Conservation (phyloP, 2,797 vertebrate genomes). For the Phyllotis vaccarum region DNA sequence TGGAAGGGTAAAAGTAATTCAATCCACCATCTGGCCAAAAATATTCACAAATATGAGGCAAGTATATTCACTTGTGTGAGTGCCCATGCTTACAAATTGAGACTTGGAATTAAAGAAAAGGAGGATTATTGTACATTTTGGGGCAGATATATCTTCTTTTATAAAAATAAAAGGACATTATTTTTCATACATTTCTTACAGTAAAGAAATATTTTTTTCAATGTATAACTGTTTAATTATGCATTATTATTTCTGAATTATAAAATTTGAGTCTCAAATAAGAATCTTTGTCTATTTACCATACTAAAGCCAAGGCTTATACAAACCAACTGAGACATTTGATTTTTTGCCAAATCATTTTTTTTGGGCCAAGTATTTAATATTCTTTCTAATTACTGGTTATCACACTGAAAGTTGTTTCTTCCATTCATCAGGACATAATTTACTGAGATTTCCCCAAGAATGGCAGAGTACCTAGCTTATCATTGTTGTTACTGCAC, state of each 20-base stretch:
- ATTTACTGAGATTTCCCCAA: neutral
- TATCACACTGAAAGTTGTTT: neutral
- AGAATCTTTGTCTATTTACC: conserved; percentile 16
- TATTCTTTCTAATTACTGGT: conserved; percentile 27
- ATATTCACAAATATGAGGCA: neutral
- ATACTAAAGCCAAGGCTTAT: neutral
- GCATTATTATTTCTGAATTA: conserved; percentile 8
- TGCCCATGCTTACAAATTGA: neutral
- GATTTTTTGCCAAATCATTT: conserved; percentile 35
- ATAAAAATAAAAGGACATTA: neutral
- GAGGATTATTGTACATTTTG: neutral
- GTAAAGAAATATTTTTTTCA: neutral
- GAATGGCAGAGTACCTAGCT: rapidly evolving
- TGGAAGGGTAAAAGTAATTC: rapidly evolving
- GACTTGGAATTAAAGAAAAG: neutral
- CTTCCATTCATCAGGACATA: neutral
- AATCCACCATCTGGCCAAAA: neutral
- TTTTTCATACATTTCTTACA: conserved; percentile 3
- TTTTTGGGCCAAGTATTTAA: conserved; percentile 32
- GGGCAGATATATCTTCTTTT: neutral
- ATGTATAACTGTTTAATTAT: neutral
- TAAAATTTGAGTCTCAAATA: neutral
- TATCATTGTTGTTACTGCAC: no score
- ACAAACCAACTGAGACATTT: neutral
- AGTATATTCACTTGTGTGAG: neutral